Base-by-base conservation (phyloP, 2,888 invertebrate species). In the Thymelicus lineola region DNA sequence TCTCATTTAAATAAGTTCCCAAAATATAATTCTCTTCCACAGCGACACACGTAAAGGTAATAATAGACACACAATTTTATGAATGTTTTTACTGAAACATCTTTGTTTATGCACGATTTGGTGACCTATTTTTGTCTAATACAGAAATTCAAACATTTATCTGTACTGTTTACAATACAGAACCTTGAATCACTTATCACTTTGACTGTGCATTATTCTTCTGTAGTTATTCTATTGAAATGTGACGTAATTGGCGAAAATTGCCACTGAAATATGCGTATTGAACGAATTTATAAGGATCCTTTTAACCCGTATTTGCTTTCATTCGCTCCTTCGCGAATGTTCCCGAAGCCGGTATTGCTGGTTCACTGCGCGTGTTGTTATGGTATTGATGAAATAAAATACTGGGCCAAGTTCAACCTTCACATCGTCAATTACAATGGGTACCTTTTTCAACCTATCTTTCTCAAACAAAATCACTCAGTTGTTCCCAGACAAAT, bases 271-370 rank as follows among this genome's bases (percentile, higher is more conserved):
- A 60, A 60, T 14, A 20, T 20, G 12, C 42, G 42, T 9, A 42
- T 42, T 42, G 12, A 42, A 42, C 42, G 42, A 12, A 10, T 12
- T 42, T 4, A 10, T 12, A 12, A 20, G 17, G 10, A 63, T 53
- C 64, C 64, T 64, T 42, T 6, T 7, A 38, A 53, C 14, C 53
- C 46, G 9, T 17, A 5, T 17, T 15, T 45, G 12, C 45, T 12
- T 45, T 14, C 12, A 12, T 42, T n/a, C 17, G 15, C 20, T 42
- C 61, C 58, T 66, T 72, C 72, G 66, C 64, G 72, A 73, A 73
- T 50, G 15, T 73, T 73, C 72, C 72, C 71, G 72, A 73, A 63
- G 59, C 42, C 60, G 59, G 48, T 50, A 38, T n/a, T 28, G 28
- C 28, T 28, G 28, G 28, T 5, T 28, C 28, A 45, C 28, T 42